Percentiles rank a stretch among this genome's conserved stretches.
phyloP scores from a whole-genome alignment of 1,140 invertebrate species.

The Linepithema humile region DNA sequence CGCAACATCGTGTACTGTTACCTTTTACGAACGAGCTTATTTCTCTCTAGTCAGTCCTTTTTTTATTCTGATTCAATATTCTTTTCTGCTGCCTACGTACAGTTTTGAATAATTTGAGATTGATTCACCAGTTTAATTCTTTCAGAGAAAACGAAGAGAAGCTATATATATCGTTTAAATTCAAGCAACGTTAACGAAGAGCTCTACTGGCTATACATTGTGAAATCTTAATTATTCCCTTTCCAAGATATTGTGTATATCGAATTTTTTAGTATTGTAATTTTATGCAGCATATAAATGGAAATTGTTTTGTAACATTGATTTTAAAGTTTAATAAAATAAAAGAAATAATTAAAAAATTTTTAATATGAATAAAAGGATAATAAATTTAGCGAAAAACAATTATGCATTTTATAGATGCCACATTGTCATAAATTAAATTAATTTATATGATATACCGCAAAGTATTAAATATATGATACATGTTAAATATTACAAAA shows the following conservation, averaged over 20 bases:
- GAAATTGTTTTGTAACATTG: constrained; percentile 5
- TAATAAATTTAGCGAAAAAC: background rate
- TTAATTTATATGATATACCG: background rate
- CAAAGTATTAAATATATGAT: background rate
- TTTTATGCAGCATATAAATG: background rate
- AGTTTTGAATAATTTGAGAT: background rate
- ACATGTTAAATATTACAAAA: background rate
- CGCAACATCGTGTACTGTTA: constrained; percentile 78
- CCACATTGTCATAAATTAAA: background rate
- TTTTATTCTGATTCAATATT: constrained; percentile 19
- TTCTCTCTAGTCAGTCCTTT: constrained; percentile 34
- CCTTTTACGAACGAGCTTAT: constrained; percentile 74
- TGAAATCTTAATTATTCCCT: constrained; percentile 9
- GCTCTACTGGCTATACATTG: background rate
- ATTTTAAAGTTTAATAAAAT: background rate
- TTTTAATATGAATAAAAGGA: background rate
- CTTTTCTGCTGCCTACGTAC: background rate
- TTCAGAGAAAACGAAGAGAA: background rate
- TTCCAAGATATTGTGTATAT: background rate
- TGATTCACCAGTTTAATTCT: background rate
- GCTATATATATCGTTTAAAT: background rate
- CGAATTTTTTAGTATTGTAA: background rate
- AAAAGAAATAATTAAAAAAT: background rate
- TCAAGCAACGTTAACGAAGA: background rate
- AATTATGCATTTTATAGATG: background rate